Evolutionary conservation across 2,888 invertebrate genomes (phyloP).

Genomic region (Pachydiplax longipennis): DNA sequence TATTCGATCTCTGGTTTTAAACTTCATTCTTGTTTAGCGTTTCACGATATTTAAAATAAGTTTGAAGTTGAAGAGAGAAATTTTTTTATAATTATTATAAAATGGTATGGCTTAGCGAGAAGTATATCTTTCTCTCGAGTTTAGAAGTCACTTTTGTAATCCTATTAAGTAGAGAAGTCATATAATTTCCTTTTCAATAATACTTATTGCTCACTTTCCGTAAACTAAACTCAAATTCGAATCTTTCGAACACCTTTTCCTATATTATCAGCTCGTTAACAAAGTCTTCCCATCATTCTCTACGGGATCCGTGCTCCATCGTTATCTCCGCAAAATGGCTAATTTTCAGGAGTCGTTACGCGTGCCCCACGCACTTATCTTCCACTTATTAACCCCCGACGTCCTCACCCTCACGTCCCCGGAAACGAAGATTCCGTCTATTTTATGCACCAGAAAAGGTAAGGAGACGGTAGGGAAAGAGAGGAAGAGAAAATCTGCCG

Average conservation of each 20-base stretch:
- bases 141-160: too few species aligned
- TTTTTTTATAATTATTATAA: too few species aligned
- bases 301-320: neutral
- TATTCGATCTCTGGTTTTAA: too few species aligned
- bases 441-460: neutral
- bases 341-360: slow-evolving; percentile 28
- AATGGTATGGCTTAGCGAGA: too few species aligned
- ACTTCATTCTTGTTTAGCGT: too few species aligned
- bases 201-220: too few species aligned
- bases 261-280: neutral
- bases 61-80: too few species aligned
- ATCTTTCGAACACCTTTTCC: neutral
- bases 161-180: too few species aligned
- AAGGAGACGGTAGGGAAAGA: neutral
- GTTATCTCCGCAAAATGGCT: neutral
- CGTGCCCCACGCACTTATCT: slow-evolving; percentile 35
- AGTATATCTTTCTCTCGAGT: too few species aligned
- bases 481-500: neutral
- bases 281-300: neutral
- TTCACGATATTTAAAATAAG: too few species aligned
- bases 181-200: too few species aligned
- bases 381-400: slow-evolving; percentile 6
- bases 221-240: neutral
- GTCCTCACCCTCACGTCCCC: neutral
- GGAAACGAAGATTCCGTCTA: too few species aligned